phyloP scores from a whole-genome alignment of 2,888 invertebrate species.

The Drosophila longiperda region DNA sequence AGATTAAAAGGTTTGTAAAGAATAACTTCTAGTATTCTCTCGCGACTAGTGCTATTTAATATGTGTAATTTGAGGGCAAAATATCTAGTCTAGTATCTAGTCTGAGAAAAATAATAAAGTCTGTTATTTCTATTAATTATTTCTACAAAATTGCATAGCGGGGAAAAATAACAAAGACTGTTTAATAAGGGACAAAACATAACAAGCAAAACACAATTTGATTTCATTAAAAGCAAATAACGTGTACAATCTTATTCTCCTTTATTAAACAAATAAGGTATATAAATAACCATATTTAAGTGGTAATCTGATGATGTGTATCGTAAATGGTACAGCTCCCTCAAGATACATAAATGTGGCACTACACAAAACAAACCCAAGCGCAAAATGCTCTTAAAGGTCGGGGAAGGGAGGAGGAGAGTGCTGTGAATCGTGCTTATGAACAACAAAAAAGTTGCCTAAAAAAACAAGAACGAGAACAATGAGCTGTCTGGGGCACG shows the following conservation, averaged over 20 bases:
- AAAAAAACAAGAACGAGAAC: background rate
- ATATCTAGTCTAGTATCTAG: background rate
- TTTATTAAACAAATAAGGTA: constrained; percentile 15
- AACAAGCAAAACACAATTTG: background rate
- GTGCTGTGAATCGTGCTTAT: constrained; percentile 37
- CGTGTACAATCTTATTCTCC: background rate
- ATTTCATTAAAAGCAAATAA: background rate
- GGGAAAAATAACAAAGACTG: background rate
- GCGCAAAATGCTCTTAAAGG: background rate
- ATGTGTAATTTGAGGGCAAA: background rate
- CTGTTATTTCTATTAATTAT: background rate
- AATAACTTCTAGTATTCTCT: background rate
- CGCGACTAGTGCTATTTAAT: background rate
- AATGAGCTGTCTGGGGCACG: background rate
- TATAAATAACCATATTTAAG: constrained; percentile 16
- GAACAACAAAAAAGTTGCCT: constrained; percentile 17
- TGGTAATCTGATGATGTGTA: constrained; percentile 30
- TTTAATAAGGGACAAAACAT: background rate
- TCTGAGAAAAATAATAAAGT: background rate
- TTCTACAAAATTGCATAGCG: background rate
- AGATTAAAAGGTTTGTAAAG: background rate
- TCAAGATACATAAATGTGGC: constrained; percentile 59
- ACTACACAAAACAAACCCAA: constrained; percentile 12
- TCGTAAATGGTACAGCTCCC: constrained; percentile 65
- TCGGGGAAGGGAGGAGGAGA: background rate